Evolutionary conservation across 2,797 vertebrate species (phyloP).

Genomic region (Tiaroga cobitis): DNA sequence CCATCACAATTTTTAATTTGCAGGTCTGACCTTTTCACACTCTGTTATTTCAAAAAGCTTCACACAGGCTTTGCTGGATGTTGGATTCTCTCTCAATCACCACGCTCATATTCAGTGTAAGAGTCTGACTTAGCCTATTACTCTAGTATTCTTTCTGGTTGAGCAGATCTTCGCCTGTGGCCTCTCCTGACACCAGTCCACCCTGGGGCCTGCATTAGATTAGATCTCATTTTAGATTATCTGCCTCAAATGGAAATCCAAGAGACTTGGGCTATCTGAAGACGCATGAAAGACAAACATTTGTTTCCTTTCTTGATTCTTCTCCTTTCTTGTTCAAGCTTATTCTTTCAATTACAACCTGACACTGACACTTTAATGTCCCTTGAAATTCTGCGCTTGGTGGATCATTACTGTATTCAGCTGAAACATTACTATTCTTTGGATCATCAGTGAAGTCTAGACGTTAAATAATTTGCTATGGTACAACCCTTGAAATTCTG

Average conservation of each 20-base stretch:
- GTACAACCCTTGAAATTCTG: conserved; percentile 17
- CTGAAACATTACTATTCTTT: not conserved
- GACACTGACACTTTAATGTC: not conserved
- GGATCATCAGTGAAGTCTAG: not conserved
- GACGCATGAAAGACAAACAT: not conserved
- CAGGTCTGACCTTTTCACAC: not conserved
- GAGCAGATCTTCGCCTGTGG: conserved; percentile 22
- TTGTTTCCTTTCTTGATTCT: conserved; percentile 4
- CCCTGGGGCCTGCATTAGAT: conserved; percentile 49
- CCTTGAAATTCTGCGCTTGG: not conserved
- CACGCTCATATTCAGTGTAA: not conserved
- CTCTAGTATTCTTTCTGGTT: not conserved
- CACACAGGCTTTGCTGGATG: not conserved
- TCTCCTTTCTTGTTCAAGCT: not conserved
- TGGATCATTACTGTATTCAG: not conserved
- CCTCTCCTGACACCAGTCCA: conserved; percentile 12
- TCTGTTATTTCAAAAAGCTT: not conserved
- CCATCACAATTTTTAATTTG: not conserved
- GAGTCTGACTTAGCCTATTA: not conserved
- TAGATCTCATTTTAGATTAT: conserved; percentile 62
- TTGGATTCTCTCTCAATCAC: conserved; percentile 1
- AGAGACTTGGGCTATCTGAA: conserved; percentile 18
- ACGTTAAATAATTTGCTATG: not conserved
- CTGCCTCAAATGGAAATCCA: conserved; percentile 40
- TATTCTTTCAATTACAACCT: not conserved